Evolutionary conservation across 1,140 invertebrate species (phyloP).

Genomic region (Rhynchophorus ferrugineus): DNA sequence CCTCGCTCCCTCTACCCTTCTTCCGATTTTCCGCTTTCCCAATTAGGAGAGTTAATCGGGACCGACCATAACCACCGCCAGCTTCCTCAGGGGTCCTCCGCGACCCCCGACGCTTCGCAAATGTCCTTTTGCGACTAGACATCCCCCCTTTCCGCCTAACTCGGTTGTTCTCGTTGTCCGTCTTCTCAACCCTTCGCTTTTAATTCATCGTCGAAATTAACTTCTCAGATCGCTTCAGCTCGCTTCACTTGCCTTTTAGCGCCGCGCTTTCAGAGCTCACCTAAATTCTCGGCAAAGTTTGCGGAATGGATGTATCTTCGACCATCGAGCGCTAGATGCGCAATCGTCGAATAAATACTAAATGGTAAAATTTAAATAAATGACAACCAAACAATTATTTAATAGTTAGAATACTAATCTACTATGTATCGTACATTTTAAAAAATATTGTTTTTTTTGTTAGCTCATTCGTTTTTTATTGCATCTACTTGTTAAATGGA

Average conservation of each 20-base stretch:
- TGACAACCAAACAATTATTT: too few relatives aligned
- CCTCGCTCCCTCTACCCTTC: neutral
- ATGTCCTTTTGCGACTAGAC: too few relatives aligned
- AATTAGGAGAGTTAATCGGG: neutral
- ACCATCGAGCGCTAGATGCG: too few relatives aligned
- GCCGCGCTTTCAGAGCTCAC: neutral
- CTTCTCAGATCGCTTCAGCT: slow-evolving; percentile 1
- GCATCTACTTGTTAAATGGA: too few relatives aligned
- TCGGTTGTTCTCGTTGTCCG: neutral
- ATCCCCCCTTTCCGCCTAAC: neutral
- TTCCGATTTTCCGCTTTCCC: neutral
- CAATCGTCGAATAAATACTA: too few relatives aligned
- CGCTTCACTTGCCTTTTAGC: slow-evolving; percentile 1
- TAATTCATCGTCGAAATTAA: slow-evolving; percentile 6
- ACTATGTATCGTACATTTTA: too few relatives aligned
- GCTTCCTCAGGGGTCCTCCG: neutral
- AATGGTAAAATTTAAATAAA: too few relatives aligned
- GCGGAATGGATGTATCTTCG: neutral
- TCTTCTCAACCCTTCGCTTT: slow-evolving; percentile 5
- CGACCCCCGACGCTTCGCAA: neutral
- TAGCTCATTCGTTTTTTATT: too few relatives aligned
- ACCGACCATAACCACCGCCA: too few relatives aligned
- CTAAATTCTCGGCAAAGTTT: neutral
- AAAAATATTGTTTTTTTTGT: too few relatives aligned
- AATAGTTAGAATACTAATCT: too few relatives aligned